Conservation (phyloP, 23 tunicate species). For the Trididemnum clinides region DNA sequence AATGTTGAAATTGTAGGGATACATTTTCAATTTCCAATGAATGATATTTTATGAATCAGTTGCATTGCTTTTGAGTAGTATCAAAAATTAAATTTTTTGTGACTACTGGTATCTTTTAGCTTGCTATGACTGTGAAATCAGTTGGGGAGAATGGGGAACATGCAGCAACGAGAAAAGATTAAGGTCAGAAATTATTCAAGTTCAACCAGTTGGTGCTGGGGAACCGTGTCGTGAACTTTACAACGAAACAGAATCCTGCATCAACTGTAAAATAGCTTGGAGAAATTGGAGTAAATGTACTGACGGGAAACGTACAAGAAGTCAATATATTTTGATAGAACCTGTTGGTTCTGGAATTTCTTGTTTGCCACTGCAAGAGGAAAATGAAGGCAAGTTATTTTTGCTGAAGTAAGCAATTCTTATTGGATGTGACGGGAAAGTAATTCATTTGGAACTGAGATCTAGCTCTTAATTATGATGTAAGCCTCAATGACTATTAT, state of each 20-base stretch:
- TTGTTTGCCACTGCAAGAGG: slow-evolving; percentile 41
- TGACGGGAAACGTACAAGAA: neutral
- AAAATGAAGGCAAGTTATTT: slow-evolving; percentile 49
- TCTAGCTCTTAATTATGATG: too few relatives aligned
- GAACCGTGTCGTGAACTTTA: neutral
- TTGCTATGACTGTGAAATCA: slow-evolving; percentile 57
- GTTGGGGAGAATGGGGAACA: slow-evolving; percentile 65
- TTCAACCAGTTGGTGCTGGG: slow-evolving; percentile 52
- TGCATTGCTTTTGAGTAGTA: neutral
- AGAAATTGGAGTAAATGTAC: slow-evolving; percentile 66
- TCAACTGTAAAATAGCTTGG: slow-evolving; percentile 46
- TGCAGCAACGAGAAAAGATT: slow-evolving; percentile 38
- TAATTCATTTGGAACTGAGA: too few relatives aligned
- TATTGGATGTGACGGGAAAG: too few relatives aligned
- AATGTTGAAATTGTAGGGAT: too few relatives aligned
- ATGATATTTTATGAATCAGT: too few relatives aligned
- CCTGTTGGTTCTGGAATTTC: slow-evolving; percentile 21
- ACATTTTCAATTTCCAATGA: too few relatives aligned
- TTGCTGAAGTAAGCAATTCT: too few relatives aligned
- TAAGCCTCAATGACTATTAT: too few relatives aligned
- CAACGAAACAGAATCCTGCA: neutral
- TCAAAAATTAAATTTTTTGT: neutral
- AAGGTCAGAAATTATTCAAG: slow-evolving; percentile 18
- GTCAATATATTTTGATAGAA: slow-evolving; percentile 33
- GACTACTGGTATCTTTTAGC: neutral